Conservation (phyloP, 1,140 invertebrate genomes). For the Trichomalopsis sarcophagae region DNA sequence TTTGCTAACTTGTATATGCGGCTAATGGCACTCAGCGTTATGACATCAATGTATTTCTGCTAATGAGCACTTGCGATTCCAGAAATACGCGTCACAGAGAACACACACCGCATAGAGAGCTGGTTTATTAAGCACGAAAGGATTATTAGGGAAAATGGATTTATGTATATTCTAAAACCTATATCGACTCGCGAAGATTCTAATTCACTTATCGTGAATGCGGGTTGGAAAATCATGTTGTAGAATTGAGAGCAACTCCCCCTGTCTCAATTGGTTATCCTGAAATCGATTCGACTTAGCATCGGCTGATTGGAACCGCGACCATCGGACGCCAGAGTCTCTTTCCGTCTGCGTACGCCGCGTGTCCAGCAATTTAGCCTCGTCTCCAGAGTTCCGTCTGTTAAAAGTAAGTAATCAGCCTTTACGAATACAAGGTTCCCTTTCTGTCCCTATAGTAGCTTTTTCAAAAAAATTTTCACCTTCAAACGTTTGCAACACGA, state of each 20-base stretch:
- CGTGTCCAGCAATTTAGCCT: neutral
- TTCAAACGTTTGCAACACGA: neutral
- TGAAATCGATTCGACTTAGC: slow-evolving; percentile 1
- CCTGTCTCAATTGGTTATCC: slow-evolving; percentile 7
- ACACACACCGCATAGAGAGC: neutral
- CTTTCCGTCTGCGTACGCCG: neutral
- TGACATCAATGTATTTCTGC: neutral
- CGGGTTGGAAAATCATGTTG: too few species aligned
- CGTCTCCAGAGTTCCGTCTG: too few species aligned
- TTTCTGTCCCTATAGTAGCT: neutral
- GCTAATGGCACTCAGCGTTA: neutral
- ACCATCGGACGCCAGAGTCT: neutral
- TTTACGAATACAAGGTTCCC: too few species aligned
- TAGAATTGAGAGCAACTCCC: neutral
- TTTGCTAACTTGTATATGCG: neutral
- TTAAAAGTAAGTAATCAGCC: too few species aligned
- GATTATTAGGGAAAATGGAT: neutral
- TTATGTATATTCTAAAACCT: neutral
- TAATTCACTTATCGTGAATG: too few species aligned
- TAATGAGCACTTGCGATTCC: neutral
- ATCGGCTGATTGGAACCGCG: slow-evolving; percentile 19
- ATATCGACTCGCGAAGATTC: too few species aligned
- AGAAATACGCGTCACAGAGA: neutral
- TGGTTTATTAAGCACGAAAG: neutral
- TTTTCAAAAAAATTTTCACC: too few species aligned